phyloP scores from a whole-genome alignment of 2,888 invertebrate genomes.

The Allacma fusca region DNA sequence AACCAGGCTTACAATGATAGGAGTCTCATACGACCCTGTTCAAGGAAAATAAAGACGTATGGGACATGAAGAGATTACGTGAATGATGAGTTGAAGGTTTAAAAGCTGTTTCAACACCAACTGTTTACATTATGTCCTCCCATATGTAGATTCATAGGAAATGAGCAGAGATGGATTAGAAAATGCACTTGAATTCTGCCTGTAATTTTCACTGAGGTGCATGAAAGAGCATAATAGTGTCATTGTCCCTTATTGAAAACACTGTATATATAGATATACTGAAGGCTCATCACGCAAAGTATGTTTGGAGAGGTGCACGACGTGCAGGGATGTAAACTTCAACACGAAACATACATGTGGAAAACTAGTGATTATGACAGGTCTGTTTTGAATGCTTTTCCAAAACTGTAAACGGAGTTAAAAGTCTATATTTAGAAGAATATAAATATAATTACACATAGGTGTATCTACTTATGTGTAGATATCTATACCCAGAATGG shows the following conservation, averaged over 20 bases:
- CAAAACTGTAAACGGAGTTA: background rate
- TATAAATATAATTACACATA: too few relatives aligned
- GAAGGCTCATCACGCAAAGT: too few relatives aligned
- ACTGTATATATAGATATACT: too few relatives aligned
- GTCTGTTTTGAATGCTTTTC: background rate
- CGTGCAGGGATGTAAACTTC: too few relatives aligned
- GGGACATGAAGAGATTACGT: background rate
- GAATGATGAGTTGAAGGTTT: constrained; percentile 4
- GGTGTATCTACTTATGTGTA: too few relatives aligned
- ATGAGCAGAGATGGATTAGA: background rate
- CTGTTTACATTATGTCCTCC: background rate
- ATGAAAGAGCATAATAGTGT: background rate
- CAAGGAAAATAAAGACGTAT: background rate
- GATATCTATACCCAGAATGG: background rate
- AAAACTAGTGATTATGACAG: background rate
- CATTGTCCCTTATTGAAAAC: constrained; percentile 1
- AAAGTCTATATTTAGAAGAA: constrained; percentile 12
- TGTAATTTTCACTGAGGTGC: background rate
- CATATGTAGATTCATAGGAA: background rate
- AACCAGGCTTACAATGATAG: background rate
- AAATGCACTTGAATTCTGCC: background rate
- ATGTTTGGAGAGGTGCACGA: too few relatives aligned
- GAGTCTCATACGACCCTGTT: too few relatives aligned
- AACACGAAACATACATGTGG: too few relatives aligned
- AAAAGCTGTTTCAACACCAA: background rate